Evolutionary conservation across 2,888 invertebrate genomes (phyloP), one percentile per base, ranked within the genome.

Genomic region (Branchipolynoe longqiensis): DNA sequence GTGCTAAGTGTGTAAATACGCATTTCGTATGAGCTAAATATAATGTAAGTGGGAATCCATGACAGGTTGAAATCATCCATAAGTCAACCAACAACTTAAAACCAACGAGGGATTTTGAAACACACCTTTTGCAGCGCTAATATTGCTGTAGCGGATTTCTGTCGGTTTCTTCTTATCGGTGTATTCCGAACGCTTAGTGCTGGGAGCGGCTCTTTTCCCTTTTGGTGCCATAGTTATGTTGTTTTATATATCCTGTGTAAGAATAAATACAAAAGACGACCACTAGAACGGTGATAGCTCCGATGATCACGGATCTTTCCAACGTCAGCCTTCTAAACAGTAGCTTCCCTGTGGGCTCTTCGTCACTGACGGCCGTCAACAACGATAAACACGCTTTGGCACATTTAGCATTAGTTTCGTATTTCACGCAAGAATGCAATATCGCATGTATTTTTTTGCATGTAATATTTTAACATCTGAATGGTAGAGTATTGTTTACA

Each of bases 51-150:
- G 14, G 18, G 14, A 3, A 36, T 12, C 14, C 38, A 36, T 62
- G 22, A 31, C 38, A 36, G 2, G 14, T 38, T 69, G 8, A 12
- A 8, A 48, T 48, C 48, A 48, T 48, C 18, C n/a, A 48, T 18
- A 12, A 12, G 48, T 48, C 48, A 12, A 48, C 18, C 48, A 18
- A 48, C 8, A 48, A 48, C 48, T 18, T 48, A 48, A 48, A 48
- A 48, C 8, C 48, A 18, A 12, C 18, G 8, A 8, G 18, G 18
- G 48, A 12, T 48, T 48, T 8, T 12, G 8, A 48, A 48, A 69
- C 69, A 38, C 95, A 98, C 98, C 98, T 96, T 99, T 99, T 85
- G 98, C 99, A 92, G 99, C 99, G 94, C 96, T 96, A 91, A 99
- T 99, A 94, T 99, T 99, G 94, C 98, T 99, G 89, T 95, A 95